phyloP scores from a whole-genome alignment of 2,888 invertebrate genomes.

The Meliscaeva auricollis region DNA sequence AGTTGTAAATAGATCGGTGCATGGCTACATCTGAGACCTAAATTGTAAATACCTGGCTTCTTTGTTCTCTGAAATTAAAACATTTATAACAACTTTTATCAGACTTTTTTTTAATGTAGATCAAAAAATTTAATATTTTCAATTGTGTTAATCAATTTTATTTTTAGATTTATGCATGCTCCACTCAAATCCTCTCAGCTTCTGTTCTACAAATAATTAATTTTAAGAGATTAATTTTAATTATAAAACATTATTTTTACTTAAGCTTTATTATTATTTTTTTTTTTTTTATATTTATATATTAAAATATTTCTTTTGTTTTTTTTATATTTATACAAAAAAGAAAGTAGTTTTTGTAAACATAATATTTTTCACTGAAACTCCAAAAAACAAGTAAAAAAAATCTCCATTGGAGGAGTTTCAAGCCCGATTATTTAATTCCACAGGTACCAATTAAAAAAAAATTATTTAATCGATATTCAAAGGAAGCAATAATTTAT shows the following conservation, averaged over 20 bases:
- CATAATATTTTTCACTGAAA: background rate
- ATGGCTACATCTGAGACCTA: too few species aligned
- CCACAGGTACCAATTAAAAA: conserved; percentile 2
- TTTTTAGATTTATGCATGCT: too few species aligned
- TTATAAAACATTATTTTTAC: conserved; percentile 70
- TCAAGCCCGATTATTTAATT: conserved; percentile 11
- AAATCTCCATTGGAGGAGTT: conserved; percentile 29
- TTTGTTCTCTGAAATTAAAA: too few species aligned
- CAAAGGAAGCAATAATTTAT: conserved; percentile 36
- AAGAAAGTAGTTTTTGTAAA: background rate
- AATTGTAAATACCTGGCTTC: too few species aligned
- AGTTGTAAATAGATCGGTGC: too few species aligned
- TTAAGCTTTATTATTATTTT: conserved; percentile 73
- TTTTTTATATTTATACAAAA: conserved; percentile 23
- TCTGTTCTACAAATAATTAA: conserved; percentile 26
- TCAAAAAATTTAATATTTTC: too few species aligned
- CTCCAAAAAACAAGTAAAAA: background rate
- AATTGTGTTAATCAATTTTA: too few species aligned
- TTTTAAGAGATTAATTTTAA: conserved; percentile 62
- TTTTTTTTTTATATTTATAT: conserved; percentile 58
- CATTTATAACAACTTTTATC: too few species aligned
- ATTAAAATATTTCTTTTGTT: conserved; percentile 62
- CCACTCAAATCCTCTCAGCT: too few species aligned
- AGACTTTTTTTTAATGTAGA: too few species aligned
- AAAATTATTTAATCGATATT: conserved; percentile 9